phyloP scores from a whole-genome alignment of 2,113 vertebrate species.

The Pagrus major region DNA sequence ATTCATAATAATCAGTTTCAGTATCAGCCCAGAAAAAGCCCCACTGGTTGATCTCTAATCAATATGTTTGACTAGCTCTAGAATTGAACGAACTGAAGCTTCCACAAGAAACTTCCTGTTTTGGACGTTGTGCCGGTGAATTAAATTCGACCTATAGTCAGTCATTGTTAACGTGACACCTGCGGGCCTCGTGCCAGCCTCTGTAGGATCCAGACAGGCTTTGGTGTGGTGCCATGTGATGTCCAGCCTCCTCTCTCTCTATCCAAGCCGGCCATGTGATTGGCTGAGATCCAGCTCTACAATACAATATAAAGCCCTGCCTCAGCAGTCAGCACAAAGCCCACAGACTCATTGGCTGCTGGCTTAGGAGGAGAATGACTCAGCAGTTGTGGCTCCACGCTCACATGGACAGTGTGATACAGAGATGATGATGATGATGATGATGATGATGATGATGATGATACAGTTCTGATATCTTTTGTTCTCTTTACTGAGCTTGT shows the following conservation, averaged over 20 bases:
- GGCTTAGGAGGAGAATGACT: conserved; percentile 70
- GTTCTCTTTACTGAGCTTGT: not conserved
- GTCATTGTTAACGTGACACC: not conserved
- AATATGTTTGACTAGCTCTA: not conserved
- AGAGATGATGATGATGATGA: too few relatives aligned
- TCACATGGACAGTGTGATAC: not conserved
- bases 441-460: too few relatives aligned
- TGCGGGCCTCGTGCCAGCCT: not conserved
- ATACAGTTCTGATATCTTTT: not conserved
- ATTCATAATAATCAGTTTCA: too few relatives aligned
- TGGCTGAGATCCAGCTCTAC: conserved; percentile 34
- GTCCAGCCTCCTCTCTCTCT: not conserved
- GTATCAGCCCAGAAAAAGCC: too few relatives aligned
- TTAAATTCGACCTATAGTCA: not conserved
- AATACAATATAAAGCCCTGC: conserved; percentile 35
- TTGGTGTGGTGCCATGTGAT: conserved; percentile 35
- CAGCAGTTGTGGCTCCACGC: conserved; percentile 63
- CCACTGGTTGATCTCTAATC: too few relatives aligned
- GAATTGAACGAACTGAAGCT: not conserved
- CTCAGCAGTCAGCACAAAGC: conserved; percentile 59
- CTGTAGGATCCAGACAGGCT: conserved; percentile 1
- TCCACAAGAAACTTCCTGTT: not conserved
- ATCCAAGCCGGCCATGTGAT: conserved; percentile 45
- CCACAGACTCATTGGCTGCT: conserved; percentile 58
- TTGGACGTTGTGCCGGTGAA: not conserved